A percentile compares a stretch with the other conserved stretches of the same genome.
Conservation (phyloP, 2,113 vertebrate genomes). For the Heterocephalus glaber region DNA sequence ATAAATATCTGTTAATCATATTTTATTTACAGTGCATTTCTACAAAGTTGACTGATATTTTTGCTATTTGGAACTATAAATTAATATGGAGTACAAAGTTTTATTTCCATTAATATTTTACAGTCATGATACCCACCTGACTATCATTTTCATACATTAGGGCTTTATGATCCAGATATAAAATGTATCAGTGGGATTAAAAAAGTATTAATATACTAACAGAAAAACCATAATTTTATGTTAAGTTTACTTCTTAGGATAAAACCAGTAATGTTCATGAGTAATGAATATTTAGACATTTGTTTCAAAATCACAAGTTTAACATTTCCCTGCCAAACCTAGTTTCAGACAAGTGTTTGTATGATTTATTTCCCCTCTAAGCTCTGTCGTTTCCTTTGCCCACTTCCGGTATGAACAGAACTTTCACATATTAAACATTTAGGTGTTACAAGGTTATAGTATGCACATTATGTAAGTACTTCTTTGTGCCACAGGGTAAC, state of each 20-base stretch:
- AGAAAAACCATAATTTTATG: background rate
- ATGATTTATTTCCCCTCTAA: background rate
- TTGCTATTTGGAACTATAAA: background rate
- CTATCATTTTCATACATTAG: background rate
- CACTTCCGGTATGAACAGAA: background rate
- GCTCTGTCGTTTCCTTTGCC: background rate
- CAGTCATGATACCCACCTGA: background rate
- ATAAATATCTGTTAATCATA: background rate
- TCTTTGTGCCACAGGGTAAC: background rate
- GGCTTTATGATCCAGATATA: background rate
- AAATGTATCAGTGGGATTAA: background rate
- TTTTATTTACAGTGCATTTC: background rate
- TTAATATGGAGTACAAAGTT: background rate
- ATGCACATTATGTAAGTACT: background rate
- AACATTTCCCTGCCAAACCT: background rate
- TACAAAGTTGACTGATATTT: background rate
- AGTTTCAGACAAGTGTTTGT: background rate
- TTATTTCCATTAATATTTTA: background rate
- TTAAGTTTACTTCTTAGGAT: background rate
- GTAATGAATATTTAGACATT: background rate
- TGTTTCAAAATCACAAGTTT: background rate
- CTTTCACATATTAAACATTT: background rate
- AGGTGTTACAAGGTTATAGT: background rate
- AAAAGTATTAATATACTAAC: background rate
- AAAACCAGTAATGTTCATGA: background rate